Conservation (phyloP, 2,888 invertebrate species). For the Gisinianus flammeolus region DNA sequence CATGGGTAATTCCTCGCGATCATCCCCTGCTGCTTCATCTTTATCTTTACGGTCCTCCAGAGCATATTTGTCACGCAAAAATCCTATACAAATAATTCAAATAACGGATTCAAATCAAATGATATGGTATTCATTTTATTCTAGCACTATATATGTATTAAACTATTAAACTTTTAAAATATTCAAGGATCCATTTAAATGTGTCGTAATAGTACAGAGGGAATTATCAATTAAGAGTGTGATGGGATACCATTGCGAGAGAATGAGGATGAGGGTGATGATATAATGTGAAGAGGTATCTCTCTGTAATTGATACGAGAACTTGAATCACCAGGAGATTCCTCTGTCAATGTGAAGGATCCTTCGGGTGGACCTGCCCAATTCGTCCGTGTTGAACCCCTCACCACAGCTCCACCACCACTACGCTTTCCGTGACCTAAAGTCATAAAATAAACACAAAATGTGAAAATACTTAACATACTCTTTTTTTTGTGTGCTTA, state of each 20-base stretch:
- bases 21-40: background rate
- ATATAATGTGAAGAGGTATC: background rate
- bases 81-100: background rate
- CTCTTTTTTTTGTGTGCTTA: background rate
- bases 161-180: too few species aligned
- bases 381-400: background rate
- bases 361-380: background rate
- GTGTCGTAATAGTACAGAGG: background rate
- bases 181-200: too few species aligned
- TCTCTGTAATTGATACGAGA: background rate
- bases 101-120: background rate
- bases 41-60: background rate
- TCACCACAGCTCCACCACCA: constrained; percentile 21
- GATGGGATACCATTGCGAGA: background rate
- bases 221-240: background rate
- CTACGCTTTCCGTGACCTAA: constrained; percentile 52
- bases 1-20: background rate
- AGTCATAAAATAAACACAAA: constrained; percentile 29
- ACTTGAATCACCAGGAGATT: background rate
- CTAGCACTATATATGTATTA: too few species aligned
- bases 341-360: background rate
- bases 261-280: background rate
- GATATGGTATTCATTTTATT: background rate
- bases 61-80: background rate
- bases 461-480: background rate